Conservation (phyloP, 2,888 invertebrate genomes). For the Nephrotoma flavescens region DNA sequence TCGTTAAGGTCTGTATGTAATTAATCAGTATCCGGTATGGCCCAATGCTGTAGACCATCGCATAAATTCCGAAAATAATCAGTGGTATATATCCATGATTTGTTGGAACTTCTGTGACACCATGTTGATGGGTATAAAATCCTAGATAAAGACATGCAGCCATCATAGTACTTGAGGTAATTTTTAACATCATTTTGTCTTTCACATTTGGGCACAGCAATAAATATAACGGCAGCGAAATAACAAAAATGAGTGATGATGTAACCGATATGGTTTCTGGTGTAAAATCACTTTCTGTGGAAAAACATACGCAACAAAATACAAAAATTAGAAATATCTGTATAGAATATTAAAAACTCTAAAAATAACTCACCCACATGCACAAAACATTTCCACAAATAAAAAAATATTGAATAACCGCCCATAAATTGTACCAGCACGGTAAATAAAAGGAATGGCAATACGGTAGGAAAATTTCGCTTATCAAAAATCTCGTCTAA, state of each 20-base stretch:
- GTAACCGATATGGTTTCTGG: neutral
- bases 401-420: neutral
- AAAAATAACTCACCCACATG: neutral
- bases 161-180: constrained; percentile 8
- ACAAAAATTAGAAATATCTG: neutral
- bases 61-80: constrained; percentile 9
- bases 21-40: constrained; percentile 10
- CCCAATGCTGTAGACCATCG: constrained; percentile 11
- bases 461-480: neutral
- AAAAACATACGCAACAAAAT: neutral
- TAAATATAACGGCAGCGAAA: neutral
- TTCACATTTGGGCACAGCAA: neutral
- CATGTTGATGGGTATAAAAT: constrained; percentile 11
- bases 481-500: neutral
- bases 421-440: neutral
- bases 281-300: neutral
- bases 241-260: neutral
- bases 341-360: neutral
- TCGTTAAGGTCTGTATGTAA: constrained; percentile 7
- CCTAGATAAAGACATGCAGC: constrained; percentile 9
- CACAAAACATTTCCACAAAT: neutral
- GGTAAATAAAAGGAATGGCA: neutral
- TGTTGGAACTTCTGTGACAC: constrained; percentile 9
- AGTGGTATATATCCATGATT: constrained; percentile 11
- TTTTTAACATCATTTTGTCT: neutral